Conservation (phyloP, 2,113 vertebrate genomes). For the Mungos mungo region DNA sequence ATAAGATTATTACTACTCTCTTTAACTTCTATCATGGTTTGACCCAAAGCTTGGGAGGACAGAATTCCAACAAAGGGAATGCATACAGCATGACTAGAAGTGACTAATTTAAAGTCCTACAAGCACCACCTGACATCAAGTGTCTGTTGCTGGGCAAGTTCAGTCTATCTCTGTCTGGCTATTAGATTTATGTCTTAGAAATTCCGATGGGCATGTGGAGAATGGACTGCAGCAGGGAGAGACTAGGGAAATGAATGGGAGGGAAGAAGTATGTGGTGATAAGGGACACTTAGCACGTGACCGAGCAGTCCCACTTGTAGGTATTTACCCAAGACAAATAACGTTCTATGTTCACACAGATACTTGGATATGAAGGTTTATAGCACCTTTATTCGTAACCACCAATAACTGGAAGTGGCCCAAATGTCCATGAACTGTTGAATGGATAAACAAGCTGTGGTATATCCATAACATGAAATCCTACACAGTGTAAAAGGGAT, state of each 20-base stretch:
- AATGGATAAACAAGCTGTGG: background rate
- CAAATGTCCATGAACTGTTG: background rate
- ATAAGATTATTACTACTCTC: background rate
- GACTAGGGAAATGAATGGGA: background rate
- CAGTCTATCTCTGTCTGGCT: background rate
- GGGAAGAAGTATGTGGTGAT: background rate
- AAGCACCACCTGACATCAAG: background rate
- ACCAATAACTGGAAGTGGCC: background rate
- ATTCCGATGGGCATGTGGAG: background rate
- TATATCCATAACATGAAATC: background rate
- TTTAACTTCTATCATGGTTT: constrained; percentile 11
- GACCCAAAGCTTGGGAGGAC: background rate
- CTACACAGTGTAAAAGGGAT: background rate
- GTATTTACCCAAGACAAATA: background rate
- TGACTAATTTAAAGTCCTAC: constrained; percentile 12
- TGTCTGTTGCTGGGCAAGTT: background rate
- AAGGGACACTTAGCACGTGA: background rate
- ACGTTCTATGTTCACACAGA: background rate
- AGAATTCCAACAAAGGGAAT: background rate
- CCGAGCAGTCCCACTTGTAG: background rate
- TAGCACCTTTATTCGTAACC: constrained; percentile 19
- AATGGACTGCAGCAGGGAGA: background rate
- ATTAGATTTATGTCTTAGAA: background rate
- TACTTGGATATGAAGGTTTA: background rate
- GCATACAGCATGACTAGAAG: background rate